Percentiles rank a stretch among this genome's conserved stretches.
Evolutionary conservation across 2,888 invertebrate genomes (phyloP).

Genomic region (Coleophora deauratella): DNA sequence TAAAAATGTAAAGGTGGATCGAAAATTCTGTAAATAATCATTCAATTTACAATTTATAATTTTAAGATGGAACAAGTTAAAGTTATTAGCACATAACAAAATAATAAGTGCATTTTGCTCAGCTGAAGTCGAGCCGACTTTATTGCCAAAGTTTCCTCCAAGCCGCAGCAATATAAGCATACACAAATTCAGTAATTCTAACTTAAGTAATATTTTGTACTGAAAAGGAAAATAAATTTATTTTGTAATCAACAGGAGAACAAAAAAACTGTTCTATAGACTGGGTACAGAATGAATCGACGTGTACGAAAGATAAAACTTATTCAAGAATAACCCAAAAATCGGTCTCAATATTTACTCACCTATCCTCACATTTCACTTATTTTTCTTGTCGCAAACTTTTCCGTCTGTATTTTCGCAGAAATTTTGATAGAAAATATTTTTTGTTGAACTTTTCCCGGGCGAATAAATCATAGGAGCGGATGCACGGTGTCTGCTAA

Average conservation of each 20-base stretch:
- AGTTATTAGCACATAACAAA: conserved; percentile 36
- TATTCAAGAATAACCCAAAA: no score
- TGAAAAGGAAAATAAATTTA: not conserved
- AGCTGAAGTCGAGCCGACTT: conserved; percentile 29
- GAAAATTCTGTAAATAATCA: not conserved
- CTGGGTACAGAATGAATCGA: no score
- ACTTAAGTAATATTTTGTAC: not conserved
- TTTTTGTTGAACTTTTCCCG: conserved; percentile 34
- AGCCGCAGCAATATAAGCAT: conserved; percentile 46
- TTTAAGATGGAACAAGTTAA: not conserved
- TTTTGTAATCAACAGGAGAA: not conserved
- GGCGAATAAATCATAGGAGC: conserved; percentile 31
- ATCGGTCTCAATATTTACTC: no score
- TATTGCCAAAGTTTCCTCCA: conserved; percentile 52
- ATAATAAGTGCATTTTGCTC: conserved; percentile 44
- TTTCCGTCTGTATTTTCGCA: not conserved
- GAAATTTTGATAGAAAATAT: conserved; percentile 20
- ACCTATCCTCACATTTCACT: not conserved
- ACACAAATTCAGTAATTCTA: conserved; percentile 49
- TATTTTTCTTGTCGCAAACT: conserved; percentile 1
- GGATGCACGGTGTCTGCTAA: conserved; percentile 51
- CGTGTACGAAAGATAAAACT: no score
- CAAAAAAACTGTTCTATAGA: no score
- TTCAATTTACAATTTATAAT: no score
- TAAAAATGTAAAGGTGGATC: not conserved